Base-by-base conservation (phyloP, 2,888 invertebrate species). In the Eupithecia abbreviata region DNA sequence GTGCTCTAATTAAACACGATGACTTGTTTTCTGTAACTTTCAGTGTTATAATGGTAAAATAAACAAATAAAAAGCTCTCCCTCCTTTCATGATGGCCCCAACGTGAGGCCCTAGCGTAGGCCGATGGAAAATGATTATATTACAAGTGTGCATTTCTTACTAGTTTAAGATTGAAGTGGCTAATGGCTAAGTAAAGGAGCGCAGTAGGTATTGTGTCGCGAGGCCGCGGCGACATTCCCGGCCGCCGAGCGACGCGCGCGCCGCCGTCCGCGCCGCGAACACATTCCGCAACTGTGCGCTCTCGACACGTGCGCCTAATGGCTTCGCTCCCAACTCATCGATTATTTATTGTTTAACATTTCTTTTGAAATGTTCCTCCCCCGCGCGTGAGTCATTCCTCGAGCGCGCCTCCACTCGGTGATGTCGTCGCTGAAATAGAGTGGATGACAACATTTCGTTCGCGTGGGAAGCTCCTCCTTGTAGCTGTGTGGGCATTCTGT, bases 271-370 rank as follows among this genome's bases (percentile, higher is more conserved):
- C 75, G 68, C 70, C 58, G 45, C 74, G 68, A 58, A 71, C 79
- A 71, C 80, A 78, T 80, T 75, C 77, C 76, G 15, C 69, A 70
- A 49, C 66, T 66, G 72, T 47, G 66, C 65, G 72, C 71, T 45
- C 72, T 41, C 12, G 51, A 55, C 73, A 67, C 55, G 71, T 68
- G 74, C 55, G 55, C 12, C 51, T 78, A 82, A 84, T 82, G 78
- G 78, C 81, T 80, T 84, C 81, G 81, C 85, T 84, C 83, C 81
- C 80, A 80, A 81, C 80, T 79, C 74, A 77, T 73, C 85, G 82
- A 85, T 85, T 87, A 85, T 84, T 79, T 77, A 81, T 84, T 79
- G 76, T 80, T 81, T 82, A 78, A 81, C 83, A 87, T 84, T 81
- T 81, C 77, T 81, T 84, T 82, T 81, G 77, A 75, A 69, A 76